phyloP scores from a whole-genome alignment of 2,888 invertebrate species.

The Sinhomidia bicolor region DNA sequence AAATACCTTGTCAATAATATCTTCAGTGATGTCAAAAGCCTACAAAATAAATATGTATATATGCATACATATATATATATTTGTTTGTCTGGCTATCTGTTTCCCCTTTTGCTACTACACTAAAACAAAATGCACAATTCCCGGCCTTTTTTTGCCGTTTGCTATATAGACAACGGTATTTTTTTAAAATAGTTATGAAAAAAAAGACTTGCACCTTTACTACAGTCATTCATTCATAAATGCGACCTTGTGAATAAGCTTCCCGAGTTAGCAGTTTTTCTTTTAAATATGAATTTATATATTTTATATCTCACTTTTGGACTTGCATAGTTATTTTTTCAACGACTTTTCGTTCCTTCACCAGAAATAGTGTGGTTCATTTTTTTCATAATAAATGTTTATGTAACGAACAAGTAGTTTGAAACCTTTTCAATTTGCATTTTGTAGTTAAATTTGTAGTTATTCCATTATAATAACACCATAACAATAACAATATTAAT shows the following conservation, averaged over 20 bases:
- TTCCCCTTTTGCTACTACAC: not conserved
- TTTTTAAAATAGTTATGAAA: no score
- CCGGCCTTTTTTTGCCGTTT: not conserved
- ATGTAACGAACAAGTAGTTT: no score
- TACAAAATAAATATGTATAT: not conserved
- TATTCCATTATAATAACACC: no score
- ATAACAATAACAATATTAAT: no score
- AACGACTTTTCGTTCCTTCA: no score
- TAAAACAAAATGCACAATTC: not conserved
- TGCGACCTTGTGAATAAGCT: slow-evolving; percentile 69
- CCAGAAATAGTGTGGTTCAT: no score
- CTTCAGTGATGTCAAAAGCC: not conserved
- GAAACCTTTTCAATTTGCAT: no score
- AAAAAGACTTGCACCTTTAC: not conserved
- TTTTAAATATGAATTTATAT: not conserved
- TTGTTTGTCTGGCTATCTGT: not conserved
- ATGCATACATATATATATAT: no score
- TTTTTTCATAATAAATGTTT: no score
- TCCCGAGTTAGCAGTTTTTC: slow-evolving; percentile 36
- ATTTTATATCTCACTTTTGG: slow-evolving; percentile 58
- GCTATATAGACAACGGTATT: not conserved
- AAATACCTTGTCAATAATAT: slow-evolving; percentile 11
- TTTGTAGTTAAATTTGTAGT: no score
- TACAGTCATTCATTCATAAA: slow-evolving; percentile 18
- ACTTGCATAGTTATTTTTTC: not conserved